phyloP scores from a whole-genome alignment of 2,113 vertebrate species.

The Otis tarda region DNA sequence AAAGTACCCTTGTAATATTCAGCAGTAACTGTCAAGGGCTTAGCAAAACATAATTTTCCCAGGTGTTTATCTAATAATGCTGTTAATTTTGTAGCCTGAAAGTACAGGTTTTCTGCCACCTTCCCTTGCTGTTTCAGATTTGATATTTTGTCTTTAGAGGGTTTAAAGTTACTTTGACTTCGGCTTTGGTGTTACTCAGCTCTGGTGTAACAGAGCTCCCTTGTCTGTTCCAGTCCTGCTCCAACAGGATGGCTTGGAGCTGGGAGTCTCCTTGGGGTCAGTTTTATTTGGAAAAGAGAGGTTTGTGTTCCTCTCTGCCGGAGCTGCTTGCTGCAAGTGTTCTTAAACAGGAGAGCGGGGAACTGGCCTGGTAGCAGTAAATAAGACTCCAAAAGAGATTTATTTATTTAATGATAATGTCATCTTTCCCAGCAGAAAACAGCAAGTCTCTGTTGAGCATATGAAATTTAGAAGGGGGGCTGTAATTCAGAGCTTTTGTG shows the following conservation, averaged over 20 bases:
- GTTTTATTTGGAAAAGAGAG: slow-evolving; percentile 3
- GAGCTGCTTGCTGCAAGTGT: neutral
- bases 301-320: neutral
- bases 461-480: neutral
- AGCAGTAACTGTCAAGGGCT: neutral
- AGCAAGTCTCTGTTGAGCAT: neutral
- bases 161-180: neutral
- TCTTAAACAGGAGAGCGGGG: neutral
- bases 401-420: slow-evolving; percentile 1
- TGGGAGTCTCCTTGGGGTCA: neutral
- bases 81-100: neutral
- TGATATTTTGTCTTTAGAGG: neutral
- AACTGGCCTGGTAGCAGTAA: neutral
- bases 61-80: neutral
- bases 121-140: neutral
- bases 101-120: neutral
- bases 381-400: neutral
- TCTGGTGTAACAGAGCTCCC: neutral
- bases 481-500: neutral
- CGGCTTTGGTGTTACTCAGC: neutral
- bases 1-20: neutral
- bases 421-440: slow-evolving; percentile 6
- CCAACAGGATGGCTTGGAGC: neutral
- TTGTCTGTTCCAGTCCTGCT: neutral
- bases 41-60: neutral